phyloP scores from a whole-genome alignment of 1,140 invertebrate species.

The Pogonomyrmex barbatus region DNA sequence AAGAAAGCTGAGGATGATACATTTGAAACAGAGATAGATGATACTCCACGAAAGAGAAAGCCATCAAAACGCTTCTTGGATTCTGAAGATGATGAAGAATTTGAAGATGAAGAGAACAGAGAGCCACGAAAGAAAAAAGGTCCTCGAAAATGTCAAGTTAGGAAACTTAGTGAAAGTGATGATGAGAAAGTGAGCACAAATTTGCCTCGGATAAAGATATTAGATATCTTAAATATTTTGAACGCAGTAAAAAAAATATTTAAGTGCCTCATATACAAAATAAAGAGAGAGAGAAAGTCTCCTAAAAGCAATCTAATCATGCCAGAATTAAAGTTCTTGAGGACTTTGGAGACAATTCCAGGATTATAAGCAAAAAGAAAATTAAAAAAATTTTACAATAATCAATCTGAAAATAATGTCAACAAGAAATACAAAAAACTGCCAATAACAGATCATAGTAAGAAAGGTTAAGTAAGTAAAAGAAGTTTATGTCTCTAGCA shows the following conservation, averaged over 20 bases:
- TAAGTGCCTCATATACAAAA: no score
- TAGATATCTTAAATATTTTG: background rate
- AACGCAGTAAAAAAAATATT: conserved; percentile 8
- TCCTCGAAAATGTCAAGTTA: background rate
- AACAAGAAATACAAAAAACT: background rate
- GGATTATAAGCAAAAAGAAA: background rate
- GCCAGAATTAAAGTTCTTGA: background rate
- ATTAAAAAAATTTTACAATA: background rate
- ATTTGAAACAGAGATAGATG: conserved; percentile 9
- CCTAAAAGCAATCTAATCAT: background rate
- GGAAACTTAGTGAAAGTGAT: background rate
- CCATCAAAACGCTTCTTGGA: background rate
- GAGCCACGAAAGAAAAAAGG: background rate
- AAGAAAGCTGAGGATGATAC: conserved; percentile 30
- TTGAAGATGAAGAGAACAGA: background rate
- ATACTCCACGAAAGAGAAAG: conserved; percentile 15
- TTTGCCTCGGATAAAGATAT: background rate
- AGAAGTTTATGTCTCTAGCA: no score
- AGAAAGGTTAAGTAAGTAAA: background rate
- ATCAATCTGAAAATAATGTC: background rate
- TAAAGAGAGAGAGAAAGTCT: background rate
- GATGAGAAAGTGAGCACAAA: background rate
- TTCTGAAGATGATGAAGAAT: background rate
- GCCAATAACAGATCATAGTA: background rate
- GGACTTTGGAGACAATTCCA: background rate